Conservation (phyloP, 2,888 invertebrate species). For the Gibbula magus region DNA sequence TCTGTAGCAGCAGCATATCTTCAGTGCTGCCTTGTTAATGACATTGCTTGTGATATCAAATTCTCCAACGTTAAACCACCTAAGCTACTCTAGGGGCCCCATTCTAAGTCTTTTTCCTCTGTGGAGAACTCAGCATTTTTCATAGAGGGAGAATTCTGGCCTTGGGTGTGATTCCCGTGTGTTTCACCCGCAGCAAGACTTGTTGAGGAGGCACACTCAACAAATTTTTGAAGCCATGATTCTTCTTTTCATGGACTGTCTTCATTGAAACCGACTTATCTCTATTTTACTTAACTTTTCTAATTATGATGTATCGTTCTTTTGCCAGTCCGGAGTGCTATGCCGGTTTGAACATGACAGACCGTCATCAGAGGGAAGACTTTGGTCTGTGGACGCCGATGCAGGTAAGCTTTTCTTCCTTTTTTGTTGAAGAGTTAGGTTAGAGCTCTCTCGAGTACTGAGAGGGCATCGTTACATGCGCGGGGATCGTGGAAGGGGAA, state of each 20-base stretch:
- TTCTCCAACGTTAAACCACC: constrained; percentile 24
- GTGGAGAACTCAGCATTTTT: not conserved
- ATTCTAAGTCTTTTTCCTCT: constrained; percentile 8
- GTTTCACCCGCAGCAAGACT: not conserved
- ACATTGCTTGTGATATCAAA: constrained; percentile 22
- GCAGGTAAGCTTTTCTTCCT: constrained; percentile 49
- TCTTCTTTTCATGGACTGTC: not conserved
- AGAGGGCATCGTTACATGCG: not conserved
- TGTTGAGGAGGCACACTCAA: not conserved
- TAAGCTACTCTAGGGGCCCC: constrained; percentile 20
- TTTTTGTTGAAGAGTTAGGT: constrained; percentile 10
- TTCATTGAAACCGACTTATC: not conserved
- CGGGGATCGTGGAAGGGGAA: not conserved
- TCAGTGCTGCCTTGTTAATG: constrained; percentile 9
- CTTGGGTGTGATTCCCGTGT: not conserved
- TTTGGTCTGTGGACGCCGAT: constrained; percentile 59
- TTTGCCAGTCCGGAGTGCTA: constrained; percentile 63
- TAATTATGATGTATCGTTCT: constrained; percentile 29
- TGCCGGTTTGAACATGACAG: constrained; percentile 62
- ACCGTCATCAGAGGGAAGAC: constrained; percentile 61
- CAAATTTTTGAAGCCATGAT: not conserved
- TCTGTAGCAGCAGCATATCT: not conserved
- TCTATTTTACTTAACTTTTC: not conserved
- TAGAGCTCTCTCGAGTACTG: not conserved
- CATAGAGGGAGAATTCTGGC: not conserved